phyloP scores from a whole-genome alignment of 2,888 invertebrate species.

The Julus scanicus region DNA sequence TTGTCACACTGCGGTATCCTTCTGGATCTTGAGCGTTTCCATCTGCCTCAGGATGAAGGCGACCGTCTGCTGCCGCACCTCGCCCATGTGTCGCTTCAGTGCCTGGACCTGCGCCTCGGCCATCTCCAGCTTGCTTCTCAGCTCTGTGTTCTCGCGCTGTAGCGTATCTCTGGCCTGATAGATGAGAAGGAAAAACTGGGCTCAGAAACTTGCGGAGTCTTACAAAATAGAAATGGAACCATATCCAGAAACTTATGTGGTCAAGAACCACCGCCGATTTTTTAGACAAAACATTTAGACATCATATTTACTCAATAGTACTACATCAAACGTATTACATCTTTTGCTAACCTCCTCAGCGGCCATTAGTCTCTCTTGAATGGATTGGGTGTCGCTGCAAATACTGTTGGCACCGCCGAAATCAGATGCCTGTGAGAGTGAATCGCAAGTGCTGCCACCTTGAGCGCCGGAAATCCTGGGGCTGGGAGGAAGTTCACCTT shows the following conservation, averaged over 20 bases:
- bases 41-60: conserved; percentile 57
- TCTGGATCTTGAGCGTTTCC: conserved; percentile 58
- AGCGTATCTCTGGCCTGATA: conserved; percentile 55
- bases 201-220: background rate
- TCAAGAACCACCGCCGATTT: background rate
- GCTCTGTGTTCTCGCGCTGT: conserved; percentile 55
- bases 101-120: conserved; percentile 54
- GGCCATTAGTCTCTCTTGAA: conserved; percentile 29
- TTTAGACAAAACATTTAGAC: background rate
- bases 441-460: background rate
- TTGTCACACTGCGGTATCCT: conserved; percentile 57
- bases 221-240: too few relatives aligned
- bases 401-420: background rate
- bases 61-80: conserved; percentile 57
- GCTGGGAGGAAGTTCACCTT: conserved; percentile 50
- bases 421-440: conserved; percentile 34
- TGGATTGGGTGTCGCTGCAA: background rate
- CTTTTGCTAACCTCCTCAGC: conserved; percentile 44
- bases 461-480: conserved; percentile 27
- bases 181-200: background rate
- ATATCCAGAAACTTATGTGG: background rate
- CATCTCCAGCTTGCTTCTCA: conserved; percentile 54
- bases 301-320: too few relatives aligned
- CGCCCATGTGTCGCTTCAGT: conserved; percentile 55
- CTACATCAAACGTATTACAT: too few relatives aligned